A percentile compares a stretch with the other conserved stretches of the same genome.
Evolutionary conservation across 2,797 vertebrate genomes (phyloP).

Genomic region (Hirundo rustica): DNA sequence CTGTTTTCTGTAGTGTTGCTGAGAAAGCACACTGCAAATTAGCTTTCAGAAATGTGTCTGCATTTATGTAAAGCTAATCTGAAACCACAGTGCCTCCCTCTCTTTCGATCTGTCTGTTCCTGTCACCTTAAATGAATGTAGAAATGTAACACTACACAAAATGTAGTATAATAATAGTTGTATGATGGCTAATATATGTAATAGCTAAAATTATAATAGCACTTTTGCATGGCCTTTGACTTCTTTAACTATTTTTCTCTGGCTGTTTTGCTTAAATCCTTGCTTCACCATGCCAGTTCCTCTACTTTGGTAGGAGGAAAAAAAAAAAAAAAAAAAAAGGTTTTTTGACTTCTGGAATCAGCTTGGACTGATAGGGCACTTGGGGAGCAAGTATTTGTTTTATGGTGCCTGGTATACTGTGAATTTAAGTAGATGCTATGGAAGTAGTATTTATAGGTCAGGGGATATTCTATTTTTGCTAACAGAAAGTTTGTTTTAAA

Average conservation of each 20-base stretch:
- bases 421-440: background rate
- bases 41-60: background rate
- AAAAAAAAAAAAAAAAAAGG: background rate
- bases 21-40: background rate
- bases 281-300: background rate
- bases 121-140: background rate
- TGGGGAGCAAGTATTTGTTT: background rate
- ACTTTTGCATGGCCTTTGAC: background rate
- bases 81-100: background rate
- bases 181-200: background rate
- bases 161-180: background rate
- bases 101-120: background rate
- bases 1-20: background rate
- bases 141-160: background rate
- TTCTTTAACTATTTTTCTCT: background rate
- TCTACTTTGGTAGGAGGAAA: background rate
- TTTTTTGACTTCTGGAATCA: background rate
- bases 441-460: background rate
- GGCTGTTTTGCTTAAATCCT: accelerated
- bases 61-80: background rate
- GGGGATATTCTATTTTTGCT: background rate
- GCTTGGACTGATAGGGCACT: background rate
- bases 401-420: background rate
- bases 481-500: background rate
- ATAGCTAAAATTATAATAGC: background rate